Evolutionary conservation across 2,797 vertebrate species (phyloP).

Genomic region (Artibeus lituratus): DNA sequence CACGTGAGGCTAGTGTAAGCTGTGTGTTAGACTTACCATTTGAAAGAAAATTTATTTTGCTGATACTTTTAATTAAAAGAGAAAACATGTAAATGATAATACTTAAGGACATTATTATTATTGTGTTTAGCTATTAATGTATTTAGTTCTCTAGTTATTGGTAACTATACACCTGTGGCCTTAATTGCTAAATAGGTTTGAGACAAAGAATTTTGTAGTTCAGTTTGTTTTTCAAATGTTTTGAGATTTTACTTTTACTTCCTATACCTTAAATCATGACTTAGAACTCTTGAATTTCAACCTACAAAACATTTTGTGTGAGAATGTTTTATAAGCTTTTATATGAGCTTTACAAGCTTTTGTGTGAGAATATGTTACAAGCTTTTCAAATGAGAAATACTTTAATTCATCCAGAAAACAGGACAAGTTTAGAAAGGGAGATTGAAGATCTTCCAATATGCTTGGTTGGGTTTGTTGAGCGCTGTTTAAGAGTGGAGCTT

Average conservation of each 20-base stretch:
- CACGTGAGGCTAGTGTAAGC: background rate
- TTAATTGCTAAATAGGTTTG: slow-evolving; percentile 53
- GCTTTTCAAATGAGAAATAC: background rate
- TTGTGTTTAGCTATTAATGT: slow-evolving; percentile 58
- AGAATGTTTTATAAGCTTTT: background rate
- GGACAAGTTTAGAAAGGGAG: background rate
- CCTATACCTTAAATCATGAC: slow-evolving; percentile 60
- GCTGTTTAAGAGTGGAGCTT: slow-evolving; percentile 64
- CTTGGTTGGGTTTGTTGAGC: slow-evolving; percentile 74
- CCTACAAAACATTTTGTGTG: background rate
- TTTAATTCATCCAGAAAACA: background rate
- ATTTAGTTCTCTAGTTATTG: slow-evolving; percentile 53
- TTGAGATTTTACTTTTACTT: slow-evolving; percentile 21
- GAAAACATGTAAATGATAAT: slow-evolving; percentile 65
- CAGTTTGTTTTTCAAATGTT: slow-evolving; percentile 34
- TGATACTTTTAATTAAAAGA: slow-evolving; percentile 65
- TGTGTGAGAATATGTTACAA: background rate
- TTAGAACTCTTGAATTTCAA: slow-evolving; percentile 63
- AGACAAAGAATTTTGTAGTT: slow-evolving; percentile 67
- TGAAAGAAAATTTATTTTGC: slow-evolving; percentile 69
- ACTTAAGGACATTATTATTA: slow-evolving; percentile 61
- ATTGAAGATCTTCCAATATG: background rate
- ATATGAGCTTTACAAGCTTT: too few relatives aligned
- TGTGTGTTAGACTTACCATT: slow-evolving; percentile 63
- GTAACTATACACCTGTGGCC: background rate